These are phyloP conservation scores for Poeciliopsis paucimaculata DNA, from an alignment of 2,797 vertebrate genomes.

Conservation along the genomic window DNA sequence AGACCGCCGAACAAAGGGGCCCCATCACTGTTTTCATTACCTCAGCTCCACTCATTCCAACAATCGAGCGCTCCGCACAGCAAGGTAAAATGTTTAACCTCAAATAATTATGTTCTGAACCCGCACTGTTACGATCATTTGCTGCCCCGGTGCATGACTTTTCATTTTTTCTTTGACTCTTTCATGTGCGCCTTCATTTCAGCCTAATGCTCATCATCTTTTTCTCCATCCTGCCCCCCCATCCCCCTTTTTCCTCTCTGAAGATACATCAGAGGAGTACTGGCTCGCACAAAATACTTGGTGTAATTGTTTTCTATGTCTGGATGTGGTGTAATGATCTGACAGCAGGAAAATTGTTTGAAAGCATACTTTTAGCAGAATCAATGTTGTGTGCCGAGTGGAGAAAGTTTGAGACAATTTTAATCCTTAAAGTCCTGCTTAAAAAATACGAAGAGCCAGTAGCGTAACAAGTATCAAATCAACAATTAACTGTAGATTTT, in stretches of 20 bases:
- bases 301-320: slow-evolving; percentile 69
- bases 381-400: neutral
- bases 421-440: neutral
- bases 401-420: neutral
- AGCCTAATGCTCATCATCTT: slow-evolving; percentile 42
- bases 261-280: slow-evolving; percentile 70
- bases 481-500: neutral
- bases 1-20: slow-evolving; percentile 39
- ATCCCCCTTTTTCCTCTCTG: slow-evolving; percentile 62
- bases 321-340: slow-evolving; percentile 40
- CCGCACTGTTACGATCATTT: slow-evolving; percentile 58
- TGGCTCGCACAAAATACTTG: slow-evolving; percentile 65
- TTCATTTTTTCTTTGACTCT: slow-evolving; percentile 49
- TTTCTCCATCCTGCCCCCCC: slow-evolving; percentile 41
- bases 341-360: slow-evolving; percentile 25
- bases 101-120: slow-evolving; percentile 78
- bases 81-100: slow-evolving; percentile 76
- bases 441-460: neutral
- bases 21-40: slow-evolving; percentile 54
- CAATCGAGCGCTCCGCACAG: slow-evolving; percentile 56
- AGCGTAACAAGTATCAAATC: neutral
- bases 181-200: slow-evolving; percentile 46
- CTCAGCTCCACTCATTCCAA: slow-evolving; percentile 66
- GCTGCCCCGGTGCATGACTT: slow-evolving; percentile 51
- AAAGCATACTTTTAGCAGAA: slow-evolving; percentile 23